phyloP scores from a whole-genome alignment of 2,113 vertebrate species.

The Ciconia maguari region DNA sequence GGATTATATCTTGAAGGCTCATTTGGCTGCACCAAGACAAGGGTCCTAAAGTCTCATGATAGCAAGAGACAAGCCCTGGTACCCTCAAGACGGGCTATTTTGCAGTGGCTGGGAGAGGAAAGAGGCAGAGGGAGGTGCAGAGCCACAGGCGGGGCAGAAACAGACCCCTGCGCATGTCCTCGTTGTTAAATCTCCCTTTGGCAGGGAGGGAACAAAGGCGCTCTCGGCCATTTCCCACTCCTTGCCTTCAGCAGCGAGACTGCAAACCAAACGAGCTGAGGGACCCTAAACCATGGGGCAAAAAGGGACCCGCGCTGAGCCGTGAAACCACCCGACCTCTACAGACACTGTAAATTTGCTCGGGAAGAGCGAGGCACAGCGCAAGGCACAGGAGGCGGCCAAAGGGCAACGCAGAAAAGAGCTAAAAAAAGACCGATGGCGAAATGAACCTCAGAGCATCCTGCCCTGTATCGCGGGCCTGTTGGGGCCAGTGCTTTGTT shows the following conservation, averaged over 20 bases:
- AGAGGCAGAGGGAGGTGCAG: neutral
- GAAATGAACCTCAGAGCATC: neutral
- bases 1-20: neutral
- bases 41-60: too few relatives aligned
- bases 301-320: neutral
- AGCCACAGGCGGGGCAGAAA: neutral
- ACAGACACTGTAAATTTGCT: neutral
- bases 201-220: neutral
- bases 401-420: neutral
- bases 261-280: neutral
- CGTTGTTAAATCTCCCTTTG: neutral
- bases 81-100: neutral
- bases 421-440: neutral
- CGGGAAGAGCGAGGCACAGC: accelerated
- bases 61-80: neutral
- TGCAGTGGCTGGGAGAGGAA: neutral
- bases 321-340: accelerated
- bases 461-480: neutral
- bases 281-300: neutral
- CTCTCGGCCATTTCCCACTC: neutral
- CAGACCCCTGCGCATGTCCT: accelerated
- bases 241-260: neutral
- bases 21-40: neutral
- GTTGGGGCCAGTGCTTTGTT: neutral
- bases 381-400: neutral